A percentile compares a stretch with the other conserved stretches of the same genome.
phyloP scores from a whole-genome alignment of 2,113 vertebrate genomes.

The Elachura formosa region DNA sequence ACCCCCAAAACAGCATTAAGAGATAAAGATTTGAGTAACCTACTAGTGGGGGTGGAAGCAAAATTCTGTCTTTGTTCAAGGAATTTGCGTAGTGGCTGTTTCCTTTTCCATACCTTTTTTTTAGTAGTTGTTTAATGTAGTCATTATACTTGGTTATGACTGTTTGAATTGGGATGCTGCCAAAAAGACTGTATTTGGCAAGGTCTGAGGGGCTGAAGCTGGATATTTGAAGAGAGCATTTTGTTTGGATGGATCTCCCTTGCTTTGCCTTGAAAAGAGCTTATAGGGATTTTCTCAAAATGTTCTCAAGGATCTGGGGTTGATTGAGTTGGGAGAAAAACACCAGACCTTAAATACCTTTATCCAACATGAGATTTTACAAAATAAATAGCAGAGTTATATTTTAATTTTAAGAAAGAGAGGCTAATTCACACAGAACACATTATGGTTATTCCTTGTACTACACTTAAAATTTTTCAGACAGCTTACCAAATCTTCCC shows the following conservation, averaged over 20 bases:
- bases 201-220: neutral
- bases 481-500: neutral
- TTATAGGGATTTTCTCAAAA: neutral
- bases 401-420: neutral
- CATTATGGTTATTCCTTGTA: neutral
- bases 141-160: neutral
- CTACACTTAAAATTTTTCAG: neutral
- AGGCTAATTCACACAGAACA: neutral
- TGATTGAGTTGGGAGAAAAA: neutral
- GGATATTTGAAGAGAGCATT: neutral
- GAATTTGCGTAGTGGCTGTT: neutral
- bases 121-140: slow-evolving; percentile 2
- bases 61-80: neutral
- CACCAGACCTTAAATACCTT: neutral
- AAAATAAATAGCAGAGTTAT: neutral
- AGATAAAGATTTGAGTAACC: neutral
- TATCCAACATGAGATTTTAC: neutral
- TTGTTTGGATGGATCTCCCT: neutral
- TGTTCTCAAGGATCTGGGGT: neutral
- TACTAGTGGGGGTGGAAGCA: neutral
- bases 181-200: neutral
- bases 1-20: neutral
- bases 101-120: neutral
- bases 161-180: neutral
- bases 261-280: neutral